Evolutionary conservation across 2,797 vertebrate genomes (phyloP), one percentile per base, ranked within the genome.

Genomic region (Onychomys torridus): DNA sequence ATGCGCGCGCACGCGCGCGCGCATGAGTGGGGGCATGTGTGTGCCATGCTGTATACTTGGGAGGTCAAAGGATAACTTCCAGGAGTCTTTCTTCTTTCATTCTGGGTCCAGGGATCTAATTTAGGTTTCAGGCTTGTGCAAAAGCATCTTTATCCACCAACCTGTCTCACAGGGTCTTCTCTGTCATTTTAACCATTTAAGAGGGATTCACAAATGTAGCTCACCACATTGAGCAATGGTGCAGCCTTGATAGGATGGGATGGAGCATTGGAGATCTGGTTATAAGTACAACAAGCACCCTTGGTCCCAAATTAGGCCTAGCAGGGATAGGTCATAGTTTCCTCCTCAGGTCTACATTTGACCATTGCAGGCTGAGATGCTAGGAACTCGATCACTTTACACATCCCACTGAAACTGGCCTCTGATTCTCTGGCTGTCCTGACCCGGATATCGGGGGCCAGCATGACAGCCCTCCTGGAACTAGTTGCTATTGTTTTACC

Each of bases 371-470:
- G 46, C 78, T 34, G 40, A 86, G 76, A 75, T 65, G 5, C 75
- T 65, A 29, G 52, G 34, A 49, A 40, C 49, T 11, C 37, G 25
- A 23, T 57, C 17, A 4, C 25, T 73, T 29, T 1, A 4, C 16
- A 19, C 1, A 1, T 10, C 25, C 40, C 0, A 6, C 8, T 1
- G 6, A 34, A 14, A 25, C 59, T 17, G 25, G 6, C 27, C 21
- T 40, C 76, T 55, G 29, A 49, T 37, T 59, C 49, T n/a, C 9
- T 37, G 90, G 0, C 55, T 65, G 23, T 6, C n/a, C 27, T 25
- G 23, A n/a, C 37, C 32, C 65, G 16, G 2, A 3, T 52, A 1
- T 6, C 23, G 11, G 73, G 19, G 23, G 25, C 11, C 32, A 78
- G 6, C 21, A 63, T 16, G 21, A 1, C 9, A 9, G 6, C 16